Evolutionary conservation across 2,888 invertebrate species (phyloP).

Genomic region (Unio pictorum): DNA sequence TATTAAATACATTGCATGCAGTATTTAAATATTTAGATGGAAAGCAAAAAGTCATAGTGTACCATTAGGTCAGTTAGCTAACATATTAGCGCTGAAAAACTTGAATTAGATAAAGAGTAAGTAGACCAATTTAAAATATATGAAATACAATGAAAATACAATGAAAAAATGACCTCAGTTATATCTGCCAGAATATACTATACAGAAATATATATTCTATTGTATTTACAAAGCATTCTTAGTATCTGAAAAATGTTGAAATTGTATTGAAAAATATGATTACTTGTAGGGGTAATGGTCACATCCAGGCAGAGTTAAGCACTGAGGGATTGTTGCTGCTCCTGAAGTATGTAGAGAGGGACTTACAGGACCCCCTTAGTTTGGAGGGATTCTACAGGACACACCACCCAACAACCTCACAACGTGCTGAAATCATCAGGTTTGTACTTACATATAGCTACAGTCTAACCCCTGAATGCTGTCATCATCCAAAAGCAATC

Average conservation of each 20-base stretch:
- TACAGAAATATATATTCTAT: neutral
- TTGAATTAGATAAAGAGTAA: too few relatives aligned
- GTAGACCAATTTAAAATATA: too few relatives aligned
- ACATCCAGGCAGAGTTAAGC: slow-evolving; percentile 46
- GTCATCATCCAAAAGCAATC: too few relatives aligned
- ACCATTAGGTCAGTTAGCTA: too few relatives aligned
- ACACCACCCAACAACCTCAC: slow-evolving; percentile 43
- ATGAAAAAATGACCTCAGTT: too few relatives aligned
- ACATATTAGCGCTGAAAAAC: too few relatives aligned
- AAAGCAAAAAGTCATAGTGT: too few relatives aligned
- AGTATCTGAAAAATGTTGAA: slow-evolving; percentile 14
- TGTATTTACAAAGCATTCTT: slow-evolving; percentile 1
- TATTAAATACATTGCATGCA: too few relatives aligned
- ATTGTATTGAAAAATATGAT: neutral
- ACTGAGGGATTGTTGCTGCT: slow-evolving; percentile 46
- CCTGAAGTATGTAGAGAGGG: slow-evolving; percentile 49
- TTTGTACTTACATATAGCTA: slow-evolving; percentile 20
- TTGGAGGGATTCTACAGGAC: slow-evolving; percentile 55
- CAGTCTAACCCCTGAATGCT: too few relatives aligned
- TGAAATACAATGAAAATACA: too few relatives aligned
- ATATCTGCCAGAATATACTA: too few relatives aligned
- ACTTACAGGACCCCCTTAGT: slow-evolving; percentile 43
- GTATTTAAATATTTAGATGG: too few relatives aligned
- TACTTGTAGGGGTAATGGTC: slow-evolving; percentile 12
- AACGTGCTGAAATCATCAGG: slow-evolving; percentile 57